A percentile compares a stretch with the other conserved stretches of the same genome.
These are phyloP conservation scores for Xerus inauris DNA, from an alignment of 2,113 vertebrate species.

Conservation along the genomic window DNA sequence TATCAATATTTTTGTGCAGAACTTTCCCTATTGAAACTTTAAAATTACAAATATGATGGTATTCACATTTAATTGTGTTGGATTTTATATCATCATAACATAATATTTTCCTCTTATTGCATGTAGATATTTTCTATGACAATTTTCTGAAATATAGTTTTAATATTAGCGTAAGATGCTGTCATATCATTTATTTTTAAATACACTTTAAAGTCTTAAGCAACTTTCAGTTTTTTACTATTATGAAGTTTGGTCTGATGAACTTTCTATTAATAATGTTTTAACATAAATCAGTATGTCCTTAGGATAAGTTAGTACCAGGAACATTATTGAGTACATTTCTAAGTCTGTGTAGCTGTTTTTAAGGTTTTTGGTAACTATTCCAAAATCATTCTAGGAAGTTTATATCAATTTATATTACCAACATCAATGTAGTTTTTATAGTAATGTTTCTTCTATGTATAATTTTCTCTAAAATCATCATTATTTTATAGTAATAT, in stretches of 20 bases:
- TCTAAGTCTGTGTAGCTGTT: not conserved
- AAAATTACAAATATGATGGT: not conserved
- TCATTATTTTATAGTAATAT: too few relatives aligned
- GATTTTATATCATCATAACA: not conserved
- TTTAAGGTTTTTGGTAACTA: not conserved
- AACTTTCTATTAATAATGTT: conserved; percentile 6
- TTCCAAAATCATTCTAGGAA: not conserved
- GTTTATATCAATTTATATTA: not conserved
- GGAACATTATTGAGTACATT: conserved; percentile 1
- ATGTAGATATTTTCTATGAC: not conserved
- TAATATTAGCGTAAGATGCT: not conserved
- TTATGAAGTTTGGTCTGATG: not conserved
- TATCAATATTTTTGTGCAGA: not conserved
- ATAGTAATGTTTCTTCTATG: not conserved
- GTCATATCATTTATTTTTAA: not conserved
- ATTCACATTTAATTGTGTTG: not conserved
- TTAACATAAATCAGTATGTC: not conserved
- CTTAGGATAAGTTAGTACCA: not conserved
- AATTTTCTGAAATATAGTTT: not conserved
- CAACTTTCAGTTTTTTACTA: not conserved
- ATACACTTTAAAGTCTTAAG: not conserved
- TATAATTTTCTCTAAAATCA: too few relatives aligned
- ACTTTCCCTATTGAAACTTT: not conserved
- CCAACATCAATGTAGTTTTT: not conserved
- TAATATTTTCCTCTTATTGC: not conserved